Evolutionary conservation across 2,888 invertebrate genomes (phyloP).

Genomic region (Amphipyra berbera): DNA sequence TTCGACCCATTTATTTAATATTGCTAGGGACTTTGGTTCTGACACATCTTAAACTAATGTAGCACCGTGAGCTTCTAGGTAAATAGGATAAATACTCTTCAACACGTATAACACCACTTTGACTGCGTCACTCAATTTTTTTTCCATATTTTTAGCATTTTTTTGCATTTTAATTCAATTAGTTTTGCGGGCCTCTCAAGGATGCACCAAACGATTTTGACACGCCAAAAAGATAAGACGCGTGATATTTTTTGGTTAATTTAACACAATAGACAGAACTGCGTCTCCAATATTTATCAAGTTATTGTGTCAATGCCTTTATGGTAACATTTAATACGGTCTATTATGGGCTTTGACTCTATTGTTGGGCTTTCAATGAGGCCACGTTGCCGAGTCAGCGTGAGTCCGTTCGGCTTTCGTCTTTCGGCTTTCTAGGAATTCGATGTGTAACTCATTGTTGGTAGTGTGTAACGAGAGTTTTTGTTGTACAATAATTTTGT

Average conservation of each 20-base stretch:
- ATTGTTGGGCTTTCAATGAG: slow-evolving; percentile 76
- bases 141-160: too few relatives aligned
- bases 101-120: too few relatives aligned
- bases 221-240: slow-evolving; percentile 34
- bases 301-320: slow-evolving; percentile 76
- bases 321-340: slow-evolving; percentile 78
- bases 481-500: slow-evolving; percentile 37
- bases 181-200: slow-evolving; percentile 6
- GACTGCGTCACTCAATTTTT: too few relatives aligned
- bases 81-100: too few relatives aligned
- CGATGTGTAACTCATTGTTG: slow-evolving; percentile 54
- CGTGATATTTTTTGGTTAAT: slow-evolving; percentile 52
- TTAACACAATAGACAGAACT: slow-evolving; percentile 54
- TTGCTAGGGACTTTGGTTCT: too few relatives aligned
- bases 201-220: slow-evolving; percentile 6
- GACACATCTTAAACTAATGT: too few relatives aligned
- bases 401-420: slow-evolving; percentile 69
- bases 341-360: slow-evolving; percentile 75
- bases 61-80: too few relatives aligned
- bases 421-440: slow-evolving; percentile 74
- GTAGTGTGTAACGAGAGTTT: slow-evolving; percentile 36
- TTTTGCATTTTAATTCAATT: not conserved
- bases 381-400: slow-evolving; percentile 75
- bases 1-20: too few relatives aligned
- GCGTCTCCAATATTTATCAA: slow-evolving; percentile 78